Base-by-base conservation (phyloP, 2,113 vertebrate species). In the Leptobrachium ailaonicum region DNA sequence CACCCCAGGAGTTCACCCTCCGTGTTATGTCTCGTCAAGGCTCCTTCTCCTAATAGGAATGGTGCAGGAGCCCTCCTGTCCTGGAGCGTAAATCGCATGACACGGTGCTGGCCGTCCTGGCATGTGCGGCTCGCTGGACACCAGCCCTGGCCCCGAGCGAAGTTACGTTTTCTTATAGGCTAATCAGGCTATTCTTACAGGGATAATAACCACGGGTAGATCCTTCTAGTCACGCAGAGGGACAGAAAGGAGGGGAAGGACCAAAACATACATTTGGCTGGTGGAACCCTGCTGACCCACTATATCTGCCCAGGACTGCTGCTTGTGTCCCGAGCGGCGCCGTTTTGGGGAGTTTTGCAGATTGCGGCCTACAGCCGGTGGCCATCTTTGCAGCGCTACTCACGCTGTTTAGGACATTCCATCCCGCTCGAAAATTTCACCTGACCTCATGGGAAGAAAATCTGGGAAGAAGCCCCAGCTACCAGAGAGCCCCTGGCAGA, bases 111-210 rank as follows among this genome's bases (percentile, higher is more conserved):
- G 88, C 91, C 90, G 92, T 91, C 91, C 89, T 84, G 92, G 91
- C 85, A 82, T 75, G 62, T 83, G 83, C n/a, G 74, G 88, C 82
- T 86, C 86, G 58, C 88, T 85, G 88, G 89, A 91, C 90, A 91
- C 93, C 91, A 93, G 92, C 93, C 89, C 86, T 88, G 68, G 89
- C 91, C 91, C 91, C 91, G 88, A 85, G 84, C 92, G 88, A 90
- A 91, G 91, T 88, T 90, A 92, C 90, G 90, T 88, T 89, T 90
- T 91, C 90, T 92, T 91, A 90, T 83, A 84, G 11, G 84, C 91
- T 92, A 91, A 94, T 93, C 92, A 92, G 89, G 83, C 92, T 90
- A 92, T 93, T 93, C 90, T 92, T 90, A 84, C 88, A 64, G 67
- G 84, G 86, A 93, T 89, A 92, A 94, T 92, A 91, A 32, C 91